Evolutionary conservation across 2,797 vertebrate species (phyloP), one percentile per base, ranked within the genome.

Genomic region (Lithobates sylvaticus): DNA sequence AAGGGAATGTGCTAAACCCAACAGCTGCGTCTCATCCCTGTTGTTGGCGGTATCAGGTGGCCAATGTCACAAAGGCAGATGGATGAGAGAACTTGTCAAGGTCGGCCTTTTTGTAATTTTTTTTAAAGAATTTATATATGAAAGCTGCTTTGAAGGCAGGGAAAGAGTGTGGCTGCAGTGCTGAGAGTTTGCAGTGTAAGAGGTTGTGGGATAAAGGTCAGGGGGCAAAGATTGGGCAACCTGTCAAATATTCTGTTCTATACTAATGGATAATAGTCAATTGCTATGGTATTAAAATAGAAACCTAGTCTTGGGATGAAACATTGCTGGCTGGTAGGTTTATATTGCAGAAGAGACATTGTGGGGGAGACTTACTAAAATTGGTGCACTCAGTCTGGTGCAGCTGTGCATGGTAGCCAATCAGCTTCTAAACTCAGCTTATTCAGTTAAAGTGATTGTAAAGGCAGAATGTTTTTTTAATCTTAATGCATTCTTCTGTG

Each of bases 11-110:
- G 42, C 32, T n/a, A 67, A 86, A 81, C n/a, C 58, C 65, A 77
- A 76, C 85, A 86, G 85, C 73, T 86, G 85, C 54, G 26, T 50
- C 65, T 13, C 85, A 72, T 86, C 85, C 81, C 67, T 71, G 29
- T 72, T 26, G 58, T 61, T 34, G 79, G 77, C 77, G 64, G 73
- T 71, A 82, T 86, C 85, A 86, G 85, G 74, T 86, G 85, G 85
- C 79, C 74, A 78, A 61, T 76, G 79, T 86, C 85, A 77, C 23
- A 7, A 15, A 73, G 50, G 70, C 68, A 65, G 61, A 61, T 65
- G 44, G 65, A 36, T 3, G 12, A 64, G 27, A 50, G 26, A 68
- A 36, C 77, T 27, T 26, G 64, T 42, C 58, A 70, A 72, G 85
- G 85, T 86, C 72, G 44, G 75, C 61, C 23, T 72, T 84, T 76